These are phyloP conservation scores for Chaetogeoica ovagalla DNA, from an alignment of 2,888 invertebrate species.

Conservation along the genomic window DNA sequence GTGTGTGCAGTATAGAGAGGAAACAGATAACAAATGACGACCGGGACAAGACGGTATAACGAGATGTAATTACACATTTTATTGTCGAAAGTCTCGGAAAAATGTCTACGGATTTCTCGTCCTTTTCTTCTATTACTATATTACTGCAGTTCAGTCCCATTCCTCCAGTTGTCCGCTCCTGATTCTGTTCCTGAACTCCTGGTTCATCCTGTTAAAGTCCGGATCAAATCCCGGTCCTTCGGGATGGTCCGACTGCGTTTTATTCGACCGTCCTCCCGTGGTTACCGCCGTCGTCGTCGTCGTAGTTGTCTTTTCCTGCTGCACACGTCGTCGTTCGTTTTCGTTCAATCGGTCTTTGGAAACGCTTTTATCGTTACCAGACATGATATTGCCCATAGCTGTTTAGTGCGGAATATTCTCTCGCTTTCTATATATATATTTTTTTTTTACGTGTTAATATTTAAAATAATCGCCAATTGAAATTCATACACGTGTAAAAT, in stretches of 20 bases:
- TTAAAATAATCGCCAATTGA: too few relatives aligned
- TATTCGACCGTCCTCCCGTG: background rate
- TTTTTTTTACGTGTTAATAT: too few relatives aligned
- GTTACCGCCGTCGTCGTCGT: background rate
- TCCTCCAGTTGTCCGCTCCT: conserved; percentile 26
- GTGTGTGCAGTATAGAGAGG: background rate
- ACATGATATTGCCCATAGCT: background rate
- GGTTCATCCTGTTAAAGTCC: conserved; percentile 26
- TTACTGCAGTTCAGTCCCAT: conserved; percentile 30
- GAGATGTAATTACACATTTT: conserved; percentile 10
- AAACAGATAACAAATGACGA: background rate
- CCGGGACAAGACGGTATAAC: conserved; percentile 6
- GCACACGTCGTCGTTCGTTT: too few relatives aligned
- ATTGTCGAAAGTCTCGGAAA: background rate
- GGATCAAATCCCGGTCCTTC: conserved; percentile 12
- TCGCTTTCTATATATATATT: too few relatives aligned
- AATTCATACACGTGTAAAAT: too few relatives aligned
- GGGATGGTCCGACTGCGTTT: conserved; percentile 21
- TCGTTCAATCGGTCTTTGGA: background rate
- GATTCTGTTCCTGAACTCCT: conserved; percentile 29
- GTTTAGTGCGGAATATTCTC: too few relatives aligned
- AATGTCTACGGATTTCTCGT: background rate
- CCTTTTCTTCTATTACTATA: too few relatives aligned
- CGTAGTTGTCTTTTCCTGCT: too few relatives aligned
- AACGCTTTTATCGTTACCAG: background rate